These are phyloP conservation scores for Siderastrea radians DNA, from an alignment of 92 coral and sea anemone genomes.

Conservation along the genomic window DNA sequence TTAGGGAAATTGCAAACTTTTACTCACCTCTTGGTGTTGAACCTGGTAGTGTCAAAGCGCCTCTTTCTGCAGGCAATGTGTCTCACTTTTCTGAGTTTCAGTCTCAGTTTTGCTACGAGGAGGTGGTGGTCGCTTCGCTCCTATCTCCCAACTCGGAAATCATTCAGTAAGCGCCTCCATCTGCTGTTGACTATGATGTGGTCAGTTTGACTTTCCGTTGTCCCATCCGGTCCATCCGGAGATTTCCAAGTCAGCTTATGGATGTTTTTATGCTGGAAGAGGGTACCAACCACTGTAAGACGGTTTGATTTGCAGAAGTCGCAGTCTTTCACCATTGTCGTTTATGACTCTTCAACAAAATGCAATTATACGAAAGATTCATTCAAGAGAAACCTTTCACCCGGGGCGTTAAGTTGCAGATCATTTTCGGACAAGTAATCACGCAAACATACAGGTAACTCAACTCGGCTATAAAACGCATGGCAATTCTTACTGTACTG, in stretches of 20 bases:
- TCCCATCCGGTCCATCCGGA: constrained; percentile 23
- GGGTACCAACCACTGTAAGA: constrained; percentile 44
- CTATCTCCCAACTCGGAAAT: constrained; percentile 24
- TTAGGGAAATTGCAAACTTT: neutral
- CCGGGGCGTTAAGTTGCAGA: no score
- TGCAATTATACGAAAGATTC: no score
- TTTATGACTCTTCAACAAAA: neutral
- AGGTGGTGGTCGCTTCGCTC: constrained; percentile 9
- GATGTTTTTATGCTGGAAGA: constrained; percentile 40
- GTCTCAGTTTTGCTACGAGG: neutral
- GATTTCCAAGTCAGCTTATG: constrained; percentile 36
- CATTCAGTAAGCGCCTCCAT: constrained; percentile 43
- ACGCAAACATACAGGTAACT: no score
- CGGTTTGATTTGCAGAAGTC: constrained; percentile 35
- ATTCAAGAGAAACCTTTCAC: no score
- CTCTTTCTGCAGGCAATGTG: neutral
- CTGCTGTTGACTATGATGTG: constrained; percentile 38
- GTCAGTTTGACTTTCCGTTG: constrained; percentile 47
- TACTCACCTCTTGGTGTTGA: neutral
- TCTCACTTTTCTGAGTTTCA: constrained; percentile 44
- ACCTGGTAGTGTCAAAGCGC: constrained; percentile 2
- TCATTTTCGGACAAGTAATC: no score
- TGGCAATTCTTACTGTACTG: no score
- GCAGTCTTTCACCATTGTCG: constrained; percentile 27
- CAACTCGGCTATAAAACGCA: no score